phyloP scores from a whole-genome alignment of 2,888 invertebrate species.

The Zhuqinia jingwanae region DNA sequence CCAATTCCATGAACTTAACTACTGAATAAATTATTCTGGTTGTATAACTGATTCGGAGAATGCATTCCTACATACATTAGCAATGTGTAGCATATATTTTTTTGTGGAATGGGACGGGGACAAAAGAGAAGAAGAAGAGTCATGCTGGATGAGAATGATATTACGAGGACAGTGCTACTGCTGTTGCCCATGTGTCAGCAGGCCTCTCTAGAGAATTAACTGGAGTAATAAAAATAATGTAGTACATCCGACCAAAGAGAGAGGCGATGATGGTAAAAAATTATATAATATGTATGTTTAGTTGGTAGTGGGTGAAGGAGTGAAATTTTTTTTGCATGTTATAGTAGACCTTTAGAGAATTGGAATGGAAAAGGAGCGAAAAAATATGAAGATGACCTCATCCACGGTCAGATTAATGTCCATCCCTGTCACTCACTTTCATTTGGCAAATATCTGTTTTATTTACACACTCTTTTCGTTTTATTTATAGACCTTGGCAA shows the following conservation, averaged over 20 bases:
- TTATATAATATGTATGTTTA: no score
- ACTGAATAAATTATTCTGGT: no score
- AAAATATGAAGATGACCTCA: constrained; percentile 52
- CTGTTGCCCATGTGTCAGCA: no score
- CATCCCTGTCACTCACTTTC: constrained; percentile 27
- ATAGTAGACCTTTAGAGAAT: background rate
- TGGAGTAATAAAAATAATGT: background rate
- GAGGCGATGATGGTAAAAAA: background rate
- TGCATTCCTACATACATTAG: no score
- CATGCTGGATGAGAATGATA: background rate
- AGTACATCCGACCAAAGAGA: background rate
- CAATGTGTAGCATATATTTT: no score
- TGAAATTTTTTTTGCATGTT: background rate
- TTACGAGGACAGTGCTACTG: background rate
- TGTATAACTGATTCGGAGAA: no score
- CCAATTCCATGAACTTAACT: background rate
- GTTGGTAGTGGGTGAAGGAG: background rate
- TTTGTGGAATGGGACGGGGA: no score
- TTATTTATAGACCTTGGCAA: no score
- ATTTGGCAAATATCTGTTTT: constrained; percentile 34
- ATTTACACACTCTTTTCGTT: no score
- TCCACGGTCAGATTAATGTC: constrained; percentile 52
- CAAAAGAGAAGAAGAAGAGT: background rate
- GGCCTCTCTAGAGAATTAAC: no score
- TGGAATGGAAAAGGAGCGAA: background rate